Conservation (phyloP, 1,140 invertebrate species). For the Papilio aristodemus region DNA sequence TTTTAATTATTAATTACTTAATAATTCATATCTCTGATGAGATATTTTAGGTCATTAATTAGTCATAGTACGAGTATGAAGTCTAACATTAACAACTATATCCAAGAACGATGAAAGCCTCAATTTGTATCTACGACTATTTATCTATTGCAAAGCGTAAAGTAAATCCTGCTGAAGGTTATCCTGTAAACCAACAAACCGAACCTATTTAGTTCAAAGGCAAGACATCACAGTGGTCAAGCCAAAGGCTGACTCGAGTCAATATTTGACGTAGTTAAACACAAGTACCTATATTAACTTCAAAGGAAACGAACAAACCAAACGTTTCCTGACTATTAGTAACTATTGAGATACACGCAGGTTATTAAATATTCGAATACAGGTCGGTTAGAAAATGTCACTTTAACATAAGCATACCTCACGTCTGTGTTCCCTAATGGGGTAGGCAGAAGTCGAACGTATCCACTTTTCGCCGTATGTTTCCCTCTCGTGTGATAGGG, state of each 20-base stretch:
- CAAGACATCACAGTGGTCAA: constrained; percentile 15
- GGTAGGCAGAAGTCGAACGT: too few relatives aligned
- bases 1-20: too few relatives aligned
- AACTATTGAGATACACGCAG: neutral
- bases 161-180: neutral
- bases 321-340: neutral
- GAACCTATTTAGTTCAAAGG: constrained; percentile 6
- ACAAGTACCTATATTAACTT: neutral
- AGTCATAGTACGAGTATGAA: neutral
- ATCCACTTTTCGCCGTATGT: too few relatives aligned
- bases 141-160: constrained; percentile 1
- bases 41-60: too few relatives aligned
- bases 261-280: constrained; percentile 13
- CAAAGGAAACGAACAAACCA: constrained; percentile 16
- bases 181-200: constrained; percentile 14
- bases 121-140: neutral
- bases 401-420: neutral
- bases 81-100: neutral
- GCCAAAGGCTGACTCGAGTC: constrained; percentile 15
- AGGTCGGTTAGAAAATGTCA: neutral
- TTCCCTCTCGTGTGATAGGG: too few relatives aligned
- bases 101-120: neutral
- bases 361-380: neutral
- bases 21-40: too few relatives aligned
- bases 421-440: too few relatives aligned